Evolutionary conservation across 2,888 invertebrate genomes (phyloP).

Genomic region (Griposia aprilina): DNA sequence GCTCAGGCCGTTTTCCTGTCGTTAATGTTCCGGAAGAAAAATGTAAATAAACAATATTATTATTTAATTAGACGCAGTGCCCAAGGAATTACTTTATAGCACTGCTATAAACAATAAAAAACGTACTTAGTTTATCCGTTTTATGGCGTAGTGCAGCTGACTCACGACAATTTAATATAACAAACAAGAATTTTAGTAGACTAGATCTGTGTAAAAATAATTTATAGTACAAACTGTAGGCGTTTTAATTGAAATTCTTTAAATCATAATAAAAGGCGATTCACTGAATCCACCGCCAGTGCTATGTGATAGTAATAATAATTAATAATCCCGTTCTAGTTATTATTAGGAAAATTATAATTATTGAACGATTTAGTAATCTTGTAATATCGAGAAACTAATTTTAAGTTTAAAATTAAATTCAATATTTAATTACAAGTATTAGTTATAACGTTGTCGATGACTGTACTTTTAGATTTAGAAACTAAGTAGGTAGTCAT

Average conservation of each 20-base stretch:
- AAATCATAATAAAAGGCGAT: slow-evolving; percentile 73
- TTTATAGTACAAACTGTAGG: slow-evolving; percentile 69
- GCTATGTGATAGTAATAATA: slow-evolving; percentile 85
- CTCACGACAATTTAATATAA: slow-evolving; percentile 38
- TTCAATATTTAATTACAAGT: slow-evolving; percentile 64
- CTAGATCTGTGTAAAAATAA: slow-evolving; percentile 45
- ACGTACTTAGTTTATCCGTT: slow-evolving; percentile 56
- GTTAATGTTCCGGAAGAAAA: slow-evolving; percentile 51
- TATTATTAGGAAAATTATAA: slow-evolving; percentile 56
- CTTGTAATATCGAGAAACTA: slow-evolving; percentile 40
- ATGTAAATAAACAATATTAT: slow-evolving; percentile 60
- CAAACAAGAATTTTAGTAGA: slow-evolving; percentile 20
- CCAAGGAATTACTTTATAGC: slow-evolving; percentile 35
- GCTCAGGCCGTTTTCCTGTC: slow-evolving; percentile 60
- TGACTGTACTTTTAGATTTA: slow-evolving; percentile 67
- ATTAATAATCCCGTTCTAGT: slow-evolving; percentile 59
- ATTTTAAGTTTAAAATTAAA: slow-evolving; percentile 52
- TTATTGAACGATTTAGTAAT: slow-evolving; percentile 31
- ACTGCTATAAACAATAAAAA: slow-evolving; percentile 37
- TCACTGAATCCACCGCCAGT: slow-evolving; percentile 82
- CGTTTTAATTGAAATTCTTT: slow-evolving; percentile 65
- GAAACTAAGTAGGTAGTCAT: slow-evolving; percentile 64
- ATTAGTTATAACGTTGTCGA: slow-evolving; percentile 58
- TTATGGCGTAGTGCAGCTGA: slow-evolving; percentile 37
- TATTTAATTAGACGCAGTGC: slow-evolving; percentile 51